Conservation (phyloP, 1,140 invertebrate species). For the Halictus rubicundus region DNA sequence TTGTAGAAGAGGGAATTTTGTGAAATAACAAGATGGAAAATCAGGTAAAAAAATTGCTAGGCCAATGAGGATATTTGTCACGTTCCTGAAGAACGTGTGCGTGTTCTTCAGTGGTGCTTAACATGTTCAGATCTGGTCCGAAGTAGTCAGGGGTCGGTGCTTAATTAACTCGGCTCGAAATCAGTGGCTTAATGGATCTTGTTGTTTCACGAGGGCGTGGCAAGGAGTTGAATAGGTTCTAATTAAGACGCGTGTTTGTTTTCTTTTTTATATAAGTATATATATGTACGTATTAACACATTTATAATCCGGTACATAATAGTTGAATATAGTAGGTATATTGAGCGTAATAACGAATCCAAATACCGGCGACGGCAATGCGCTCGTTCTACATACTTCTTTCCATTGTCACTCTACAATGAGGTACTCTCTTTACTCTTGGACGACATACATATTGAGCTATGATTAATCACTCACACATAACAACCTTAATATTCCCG, state of each 20-base stretch:
- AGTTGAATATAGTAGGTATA: conserved; percentile 54
- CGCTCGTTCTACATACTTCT: background rate
- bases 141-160: background rate
- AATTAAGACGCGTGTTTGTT: too few species aligned
- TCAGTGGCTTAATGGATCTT: conserved; percentile 7
- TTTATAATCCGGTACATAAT: conserved; percentile 57
- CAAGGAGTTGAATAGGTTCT: background rate
- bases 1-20: too few species aligned
- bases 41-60: too few species aligned
- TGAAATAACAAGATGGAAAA: too few species aligned
- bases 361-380: conserved; percentile 31
- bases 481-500: background rate
- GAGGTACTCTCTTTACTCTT: conserved; percentile 11
- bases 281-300: conserved; percentile 47
- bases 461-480: background rate
- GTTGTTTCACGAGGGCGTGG: background rate
- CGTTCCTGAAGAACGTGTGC: background rate
- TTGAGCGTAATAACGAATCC: conserved; percentile 61
- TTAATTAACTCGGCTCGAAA: conserved; percentile 10
- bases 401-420: background rate
- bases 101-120: background rate
- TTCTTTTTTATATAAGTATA: conserved; percentile 51
- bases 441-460: background rate
- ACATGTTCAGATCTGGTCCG: background rate
- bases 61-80: background rate